phyloP scores from a whole-genome alignment of 1,140 invertebrate species.

The Hestina assimilis region DNA sequence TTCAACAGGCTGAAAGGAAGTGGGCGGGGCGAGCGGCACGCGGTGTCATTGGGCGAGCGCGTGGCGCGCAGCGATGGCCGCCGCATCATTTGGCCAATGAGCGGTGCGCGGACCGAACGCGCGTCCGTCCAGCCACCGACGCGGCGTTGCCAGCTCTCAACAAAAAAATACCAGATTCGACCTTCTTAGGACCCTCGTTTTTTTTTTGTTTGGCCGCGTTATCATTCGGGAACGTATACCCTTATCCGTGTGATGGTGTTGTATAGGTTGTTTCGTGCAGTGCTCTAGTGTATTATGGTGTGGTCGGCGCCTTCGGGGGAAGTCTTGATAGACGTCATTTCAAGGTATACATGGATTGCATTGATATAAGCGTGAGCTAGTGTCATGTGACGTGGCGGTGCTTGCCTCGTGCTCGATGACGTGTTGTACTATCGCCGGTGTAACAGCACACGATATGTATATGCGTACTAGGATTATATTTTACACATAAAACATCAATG shows the following conservation, averaged over 20 bases:
- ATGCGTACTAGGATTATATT: neutral
- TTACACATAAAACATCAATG: neutral
- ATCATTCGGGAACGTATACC: conserved; percentile 70
- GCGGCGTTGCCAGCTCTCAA: conserved; percentile 73
- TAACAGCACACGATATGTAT: neutral
- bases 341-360: conserved; percentile 56
- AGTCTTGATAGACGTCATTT: conserved; percentile 69
- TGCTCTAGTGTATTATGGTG: conserved; percentile 73
- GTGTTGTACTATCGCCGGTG: neutral
- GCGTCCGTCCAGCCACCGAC: conserved; percentile 63
- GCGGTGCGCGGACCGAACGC: conserved; percentile 69
- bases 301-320: conserved; percentile 70
- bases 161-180: conserved; percentile 76
- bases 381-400: conserved; percentile 46
- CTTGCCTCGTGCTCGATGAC: conserved; percentile 26
- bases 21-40: conserved; percentile 74
- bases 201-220: conserved; percentile 76
- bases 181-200: conserved; percentile 74
- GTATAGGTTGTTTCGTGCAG: conserved; percentile 61
- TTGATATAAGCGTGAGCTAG: conserved; percentile 24
- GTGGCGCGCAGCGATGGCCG: conserved; percentile 63
- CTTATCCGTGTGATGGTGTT: conserved; percentile 69
- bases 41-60: conserved; percentile 64
- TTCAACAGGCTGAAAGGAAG: conserved; percentile 63
- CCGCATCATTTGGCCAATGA: conserved; percentile 70